Conservation (phyloP, 2,888 invertebrate genomes). For the Drosophila fulvimacula region DNA sequence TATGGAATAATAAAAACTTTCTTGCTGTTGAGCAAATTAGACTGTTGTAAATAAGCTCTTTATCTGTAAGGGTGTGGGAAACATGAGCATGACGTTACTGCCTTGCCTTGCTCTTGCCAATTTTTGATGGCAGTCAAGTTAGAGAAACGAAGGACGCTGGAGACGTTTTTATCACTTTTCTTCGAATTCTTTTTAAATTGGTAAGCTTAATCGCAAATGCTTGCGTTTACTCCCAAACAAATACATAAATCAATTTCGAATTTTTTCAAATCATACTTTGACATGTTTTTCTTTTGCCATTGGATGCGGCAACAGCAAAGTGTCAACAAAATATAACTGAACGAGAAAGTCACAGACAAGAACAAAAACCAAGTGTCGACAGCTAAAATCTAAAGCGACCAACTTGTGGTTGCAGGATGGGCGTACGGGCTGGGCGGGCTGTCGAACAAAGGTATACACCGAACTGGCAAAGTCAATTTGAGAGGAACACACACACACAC, state of each 20-base stretch:
- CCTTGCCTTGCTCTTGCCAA: neutral
- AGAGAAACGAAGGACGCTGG: neutral
- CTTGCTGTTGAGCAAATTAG: neutral
- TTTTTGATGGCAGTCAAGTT: neutral
- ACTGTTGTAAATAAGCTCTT: neutral
- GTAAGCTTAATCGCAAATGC: slow-evolving; percentile 40
- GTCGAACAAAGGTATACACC: slow-evolving; percentile 43
- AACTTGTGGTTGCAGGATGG: slow-evolving; percentile 18
- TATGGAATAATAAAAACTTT: neutral
- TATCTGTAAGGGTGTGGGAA: neutral
- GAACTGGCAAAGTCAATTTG: slow-evolving; percentile 46
- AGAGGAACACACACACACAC: slow-evolving; percentile 20
- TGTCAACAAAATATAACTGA: slow-evolving; percentile 61
- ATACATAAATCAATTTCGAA: slow-evolving; percentile 59
- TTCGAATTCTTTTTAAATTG: slow-evolving; percentile 24
- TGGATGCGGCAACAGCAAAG: slow-evolving; percentile 46
- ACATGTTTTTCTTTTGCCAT: slow-evolving; percentile 47
- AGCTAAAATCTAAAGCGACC: slow-evolving; percentile 35
- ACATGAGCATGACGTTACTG: too few species aligned
- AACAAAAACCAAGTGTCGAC: slow-evolving; percentile 32
- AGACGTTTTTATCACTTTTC: slow-evolving; percentile 17
- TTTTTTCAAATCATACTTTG: slow-evolving; percentile 54
- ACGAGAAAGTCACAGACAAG: slow-evolving; percentile 19
- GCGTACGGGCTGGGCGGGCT: slow-evolving; percentile 9
- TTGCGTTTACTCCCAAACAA: slow-evolving; percentile 32